Base-by-base conservation (phyloP, 1,140 invertebrate genomes). In the Matsumurasca onukii region DNA sequence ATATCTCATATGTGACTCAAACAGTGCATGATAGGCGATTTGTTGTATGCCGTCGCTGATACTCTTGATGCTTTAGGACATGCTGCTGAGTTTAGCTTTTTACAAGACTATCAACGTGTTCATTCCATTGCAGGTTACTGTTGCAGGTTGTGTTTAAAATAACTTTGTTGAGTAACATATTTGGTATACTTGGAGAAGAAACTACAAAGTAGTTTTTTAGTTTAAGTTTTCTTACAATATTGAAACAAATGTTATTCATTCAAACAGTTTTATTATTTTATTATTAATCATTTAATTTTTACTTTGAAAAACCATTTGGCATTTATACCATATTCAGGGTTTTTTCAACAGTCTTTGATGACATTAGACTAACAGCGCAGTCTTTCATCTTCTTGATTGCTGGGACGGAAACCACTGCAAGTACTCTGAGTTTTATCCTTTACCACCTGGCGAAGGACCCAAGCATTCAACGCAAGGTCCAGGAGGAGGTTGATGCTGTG, bases 391-490 rank as follows among this genome's bases (percentile, higher is more conserved):
- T 85, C 67, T 78, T 85, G 59, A 5, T 82, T 3, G 84, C 83
- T 55, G 85, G 85, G 30, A 87, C 82, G 66, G 85, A 86, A 67
- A 87, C 86, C 0, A 85, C 85, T 3, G 80, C 84, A 1, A 76
- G 79, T 2, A 76, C 84, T 0, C 76, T 89, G 12, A 78, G 77
- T 12, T 79, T 80, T 64, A 71, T 77, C 5, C 64, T 81, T 1
- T 80, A 79, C 27, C 78, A 80, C 67, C 72, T 89, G 30, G 84
- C 86, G 3, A 72, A 76, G 27, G 74, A 86, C 75, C 81, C 77
- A n/a, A 78, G 82, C 13, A 71, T 87, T 1, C 89, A 91, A 71
- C 77, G 86, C 0, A 81, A 78, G 69, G 67, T 87, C 1, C 73
- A 84, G 3, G 72, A 81, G 45, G 88, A 91, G 79, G 83, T 92